Base-by-base conservation (phyloP, 2,797 vertebrate genomes). In the Coluber constrictor region DNA sequence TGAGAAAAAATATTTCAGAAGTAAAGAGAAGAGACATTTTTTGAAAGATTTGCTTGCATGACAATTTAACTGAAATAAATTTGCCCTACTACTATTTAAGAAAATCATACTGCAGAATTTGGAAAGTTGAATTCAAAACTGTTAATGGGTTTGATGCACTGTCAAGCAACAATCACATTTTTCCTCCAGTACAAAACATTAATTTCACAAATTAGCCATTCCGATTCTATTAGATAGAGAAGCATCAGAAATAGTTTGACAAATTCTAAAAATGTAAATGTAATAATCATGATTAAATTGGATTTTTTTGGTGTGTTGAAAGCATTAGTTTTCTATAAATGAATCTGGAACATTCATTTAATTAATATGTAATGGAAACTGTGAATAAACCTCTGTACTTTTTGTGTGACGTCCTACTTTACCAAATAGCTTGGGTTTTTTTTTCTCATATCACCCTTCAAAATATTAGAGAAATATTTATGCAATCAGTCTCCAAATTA, bases 1-100 rank as follows among this genome's bases (percentile, higher is more conserved):
- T 87, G 87, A n/a, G 2, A 4, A 74, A 70, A n/a, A 94, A 27
- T 12, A 91, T 94, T 95, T 37, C 1, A 88, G 86, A 27, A 95
- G 12, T 56, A 25, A 32, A 92, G 70, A 25, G 54, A 43, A n/a
- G 5, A 0, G 1, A 89, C 0, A 0, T 32, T 94, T 74, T 92
- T 90, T 63, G 90, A 70, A 37, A 94, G 6, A 93, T 93, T 61
- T 61, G 7, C 13, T 89, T 70, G 29, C n/a, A 91, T 54, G 90
- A 56, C 91, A n/a, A 66, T 0, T 18, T 59, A 92, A 20, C 3
- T 92, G 25, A 95, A 95, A 91, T 94, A 20, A 55, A 5, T 2
- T 61, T 29, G 60, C 4, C 29, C 86, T 90, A 92, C 94, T 92
- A 92, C 16, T 47, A 70, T 94, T 32, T 83, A 89, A 25, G 86